Percentiles rank a stretch among this genome's conserved stretches.
Conservation (phyloP, 2,888 invertebrate genomes). For the Willowsia nigromaculata region DNA sequence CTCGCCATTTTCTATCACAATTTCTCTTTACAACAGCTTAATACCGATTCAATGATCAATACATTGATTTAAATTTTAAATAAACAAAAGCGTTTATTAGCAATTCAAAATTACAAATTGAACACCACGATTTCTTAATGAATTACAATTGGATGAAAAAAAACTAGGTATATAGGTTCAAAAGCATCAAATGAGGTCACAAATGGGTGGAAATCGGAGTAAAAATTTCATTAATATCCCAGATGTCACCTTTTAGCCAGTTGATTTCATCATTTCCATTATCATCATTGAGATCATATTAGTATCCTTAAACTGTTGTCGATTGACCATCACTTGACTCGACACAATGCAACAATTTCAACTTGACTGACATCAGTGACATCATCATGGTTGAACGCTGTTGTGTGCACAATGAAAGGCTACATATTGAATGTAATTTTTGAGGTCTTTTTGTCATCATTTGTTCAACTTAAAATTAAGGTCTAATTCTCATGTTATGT, state of each 20-base stretch:
- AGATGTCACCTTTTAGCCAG: neutral
- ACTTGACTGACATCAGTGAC: slow-evolving; percentile 26
- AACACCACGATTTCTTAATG: too few relatives aligned
- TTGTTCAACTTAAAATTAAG: slow-evolving; percentile 29
- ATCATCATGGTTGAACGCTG: slow-evolving; percentile 4
- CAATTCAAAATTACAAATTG: too few relatives aligned
- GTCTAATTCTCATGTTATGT: slow-evolving; percentile 11
- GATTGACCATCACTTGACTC: neutral
- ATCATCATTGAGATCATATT: too few relatives aligned
- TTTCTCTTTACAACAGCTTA: too few relatives aligned
- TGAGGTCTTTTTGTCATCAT: slow-evolving; percentile 49
- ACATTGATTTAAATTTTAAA: too few relatives aligned
- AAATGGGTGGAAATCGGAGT: too few relatives aligned
- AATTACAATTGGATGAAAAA: too few relatives aligned
- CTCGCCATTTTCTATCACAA: neutral
- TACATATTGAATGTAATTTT: slow-evolving; percentile 23
- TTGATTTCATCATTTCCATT: neutral
- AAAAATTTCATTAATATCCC: too few relatives aligned
- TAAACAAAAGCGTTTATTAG: too few relatives aligned
- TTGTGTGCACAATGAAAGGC: neutral
- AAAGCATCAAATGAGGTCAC: neutral
- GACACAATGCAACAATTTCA: neutral
- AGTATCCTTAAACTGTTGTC: neutral
- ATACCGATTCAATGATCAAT: too few relatives aligned
- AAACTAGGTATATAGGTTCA: neutral